These are phyloP conservation scores for Stercorarius parasiticus DNA, from an alignment of 2,113 vertebrate genomes.

Conservation along the genomic window DNA sequence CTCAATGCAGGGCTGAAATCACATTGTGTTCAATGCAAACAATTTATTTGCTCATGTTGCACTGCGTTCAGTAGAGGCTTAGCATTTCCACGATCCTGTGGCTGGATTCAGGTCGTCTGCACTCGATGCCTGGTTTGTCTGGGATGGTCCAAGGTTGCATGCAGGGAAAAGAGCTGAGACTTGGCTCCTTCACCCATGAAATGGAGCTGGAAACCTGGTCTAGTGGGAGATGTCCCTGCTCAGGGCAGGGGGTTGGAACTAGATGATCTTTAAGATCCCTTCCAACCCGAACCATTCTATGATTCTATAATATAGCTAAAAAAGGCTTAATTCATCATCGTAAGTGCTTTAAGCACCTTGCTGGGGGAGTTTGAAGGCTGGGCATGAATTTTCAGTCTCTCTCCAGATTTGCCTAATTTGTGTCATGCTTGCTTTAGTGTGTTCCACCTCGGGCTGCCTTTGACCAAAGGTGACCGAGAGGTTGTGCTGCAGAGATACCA, in stretches of 20 bases:
- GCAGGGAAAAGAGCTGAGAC: neutral
- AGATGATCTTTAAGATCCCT: too few relatives aligned
- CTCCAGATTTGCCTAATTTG: neutral
- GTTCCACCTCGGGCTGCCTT: neutral
- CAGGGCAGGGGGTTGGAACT: too few relatives aligned
- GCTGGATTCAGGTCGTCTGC: neutral
- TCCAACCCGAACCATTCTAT: too few relatives aligned
- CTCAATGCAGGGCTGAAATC: neutral
- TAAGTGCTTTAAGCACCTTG: neutral
- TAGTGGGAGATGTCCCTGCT: too few relatives aligned
- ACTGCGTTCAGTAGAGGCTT: neutral
- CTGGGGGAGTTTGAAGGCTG: neutral
- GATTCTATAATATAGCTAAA: neutral
- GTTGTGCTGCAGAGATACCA: neutral
- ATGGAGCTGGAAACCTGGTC: neutral
- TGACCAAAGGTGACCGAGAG: neutral
- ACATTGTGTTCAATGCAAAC: neutral
- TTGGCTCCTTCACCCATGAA: neutral
- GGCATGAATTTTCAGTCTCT: neutral
- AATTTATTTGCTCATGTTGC: neutral
- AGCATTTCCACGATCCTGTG: neutral
- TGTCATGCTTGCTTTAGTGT: rapidly evolving
- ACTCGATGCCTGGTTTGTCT: neutral
- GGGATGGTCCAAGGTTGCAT: rapidly evolving
- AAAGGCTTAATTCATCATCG: neutral